These are phyloP conservation scores for Scolopax rusticola DNA, from an alignment of 2,797 vertebrate species.

Conservation along the genomic window DNA sequence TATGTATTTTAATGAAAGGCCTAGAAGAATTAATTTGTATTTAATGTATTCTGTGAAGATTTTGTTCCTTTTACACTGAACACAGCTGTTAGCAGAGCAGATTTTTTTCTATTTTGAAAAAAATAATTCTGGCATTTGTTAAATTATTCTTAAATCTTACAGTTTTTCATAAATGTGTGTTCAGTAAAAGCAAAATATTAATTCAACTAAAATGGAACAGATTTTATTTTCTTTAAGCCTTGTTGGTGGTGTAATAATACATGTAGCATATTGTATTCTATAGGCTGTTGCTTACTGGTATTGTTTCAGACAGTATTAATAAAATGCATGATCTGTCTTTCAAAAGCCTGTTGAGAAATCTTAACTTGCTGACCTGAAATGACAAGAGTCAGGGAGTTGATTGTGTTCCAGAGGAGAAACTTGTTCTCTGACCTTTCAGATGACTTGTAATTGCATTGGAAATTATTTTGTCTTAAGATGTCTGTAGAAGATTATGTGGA, in stretches of 20 bases:
- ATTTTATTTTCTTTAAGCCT: slow-evolving; percentile 66
- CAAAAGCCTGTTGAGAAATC: slow-evolving; percentile 50
- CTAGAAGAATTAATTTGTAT: slow-evolving; percentile 53
- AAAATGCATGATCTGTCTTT: slow-evolving; percentile 66
- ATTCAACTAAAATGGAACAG: slow-evolving; percentile 40
- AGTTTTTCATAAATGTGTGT: slow-evolving; percentile 53
- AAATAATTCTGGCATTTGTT: slow-evolving; percentile 41
- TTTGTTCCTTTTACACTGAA: slow-evolving; percentile 68
- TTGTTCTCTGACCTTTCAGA: slow-evolving; percentile 55
- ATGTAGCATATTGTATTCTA: slow-evolving; percentile 55
- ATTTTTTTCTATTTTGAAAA: slow-evolving; percentile 68
- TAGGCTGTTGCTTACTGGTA: slow-evolving; percentile 71
- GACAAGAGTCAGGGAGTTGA: background rate
- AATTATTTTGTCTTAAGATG: slow-evolving; percentile 52
- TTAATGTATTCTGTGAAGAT: slow-evolving; percentile 52
- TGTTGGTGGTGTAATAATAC: slow-evolving; percentile 41
- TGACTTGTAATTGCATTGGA: slow-evolving; percentile 76
- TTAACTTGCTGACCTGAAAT: background rate
- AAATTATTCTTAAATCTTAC: slow-evolving; percentile 74
- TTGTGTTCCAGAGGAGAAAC: background rate
- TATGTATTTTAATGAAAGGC: slow-evolving; percentile 64
- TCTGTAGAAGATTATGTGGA: slow-evolving; percentile 67
- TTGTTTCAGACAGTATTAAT: slow-evolving; percentile 70
- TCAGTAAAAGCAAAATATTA: slow-evolving; percentile 38
- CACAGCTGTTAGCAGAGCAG: slow-evolving; percentile 60